phyloP scores from a whole-genome alignment of 2,888 invertebrate species.

The Pristionchus entomophagus region DNA sequence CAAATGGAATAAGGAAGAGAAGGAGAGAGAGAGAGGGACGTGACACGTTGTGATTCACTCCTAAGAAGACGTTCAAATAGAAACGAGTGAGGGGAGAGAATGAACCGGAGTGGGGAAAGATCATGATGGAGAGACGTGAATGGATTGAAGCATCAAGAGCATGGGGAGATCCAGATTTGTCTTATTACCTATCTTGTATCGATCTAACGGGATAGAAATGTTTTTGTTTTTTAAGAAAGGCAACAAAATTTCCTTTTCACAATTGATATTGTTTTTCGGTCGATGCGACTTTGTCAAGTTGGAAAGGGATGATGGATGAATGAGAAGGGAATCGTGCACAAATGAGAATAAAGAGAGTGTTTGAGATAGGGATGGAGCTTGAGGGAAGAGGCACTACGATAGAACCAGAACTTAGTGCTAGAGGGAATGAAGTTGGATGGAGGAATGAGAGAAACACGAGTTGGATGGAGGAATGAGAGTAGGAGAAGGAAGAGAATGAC shows the following conservation, averaged over 20 bases:
- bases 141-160: neutral
- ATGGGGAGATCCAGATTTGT: neutral
- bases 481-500: neutral
- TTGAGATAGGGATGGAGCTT: constrained; percentile 1
- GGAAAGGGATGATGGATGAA: neutral
- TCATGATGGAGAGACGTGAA: neutral
- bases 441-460: neutral
- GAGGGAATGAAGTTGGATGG: neutral
- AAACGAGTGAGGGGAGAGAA: neutral
- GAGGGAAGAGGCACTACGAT: neutral
- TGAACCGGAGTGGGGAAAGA: constrained; percentile 30
- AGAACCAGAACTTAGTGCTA: neutral
- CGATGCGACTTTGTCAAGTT: too few relatives aligned
- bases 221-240: neutral
- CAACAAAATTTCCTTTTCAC: neutral
- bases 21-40: neutral
- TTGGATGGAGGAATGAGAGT: neutral
- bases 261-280: too few relatives aligned
- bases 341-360: constrained; percentile 27
- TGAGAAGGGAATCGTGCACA: neutral
- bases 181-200: neutral
- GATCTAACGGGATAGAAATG: too few relatives aligned
- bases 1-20: constrained; percentile 34
- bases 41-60: constrained; percentile 15
- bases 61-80: constrained; percentile 40